Evolutionary conservation across 2,888 invertebrate genomes (phyloP), one percentile per base, ranked within the genome.

Genomic region (Tipula helvola): DNA sequence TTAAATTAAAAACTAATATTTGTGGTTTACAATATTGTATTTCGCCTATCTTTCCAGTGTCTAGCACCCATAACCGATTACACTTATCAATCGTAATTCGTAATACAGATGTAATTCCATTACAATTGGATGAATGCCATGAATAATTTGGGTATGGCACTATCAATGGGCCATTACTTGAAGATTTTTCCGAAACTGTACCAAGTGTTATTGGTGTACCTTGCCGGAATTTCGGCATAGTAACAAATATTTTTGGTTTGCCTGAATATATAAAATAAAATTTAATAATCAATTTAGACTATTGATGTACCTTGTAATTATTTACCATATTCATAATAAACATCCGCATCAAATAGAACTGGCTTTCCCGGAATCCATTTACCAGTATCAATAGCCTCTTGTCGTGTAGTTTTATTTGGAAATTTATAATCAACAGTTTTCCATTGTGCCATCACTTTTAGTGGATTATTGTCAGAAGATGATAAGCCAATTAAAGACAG

Each of bases 201-300:
- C 95, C 96, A 47, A 97, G 90, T 0, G 96, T 94, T 5, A 94
- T 93, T 0, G 97, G 96, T 7, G 95, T 93, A 0, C 97, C 96
- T 0, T 90, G 90, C 89, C 93, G 94, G 88, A 96, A 95, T 13
- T 96, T 92, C 0, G 97, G 97, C 87, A 95, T 93, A 0, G 96
- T 94, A 0, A 96, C 92, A 89, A 96, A 96, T 4, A 96, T 91
- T 47, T 93, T 92, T 5, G 93, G 13, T 71, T 88, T 89, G 85
- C 86, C 87, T 88, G 86, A 0, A 7, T 7, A 39, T 5, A 3
- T 5, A 39, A 39, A 39, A 39, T 7, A 39, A 39, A 39, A 39
- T 7, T 39, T 1, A 39, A 39, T 39, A 39, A 39, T 39, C 39
- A 28, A 28, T 28, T 28, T 28, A 28, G 3, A 39, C 5, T 7